These are phyloP conservation scores for Paedocypris sp. DNA, from an alignment of 2,113 vertebrate genomes.

Conservation along the genomic window DNA sequence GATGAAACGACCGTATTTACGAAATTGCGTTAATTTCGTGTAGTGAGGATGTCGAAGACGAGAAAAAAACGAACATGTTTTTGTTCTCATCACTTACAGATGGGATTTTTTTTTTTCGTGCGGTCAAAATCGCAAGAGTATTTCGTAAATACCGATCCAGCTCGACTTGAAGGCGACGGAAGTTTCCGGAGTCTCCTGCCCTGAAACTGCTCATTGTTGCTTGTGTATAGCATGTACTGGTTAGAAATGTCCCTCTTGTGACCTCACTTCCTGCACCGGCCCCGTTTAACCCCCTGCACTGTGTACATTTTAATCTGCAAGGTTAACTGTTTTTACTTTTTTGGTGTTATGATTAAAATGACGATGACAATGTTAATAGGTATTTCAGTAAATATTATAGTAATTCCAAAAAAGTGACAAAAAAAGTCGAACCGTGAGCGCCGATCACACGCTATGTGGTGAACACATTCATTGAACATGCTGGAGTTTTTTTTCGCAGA, in stretches of 20 bases:
- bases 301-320: constrained; percentile 68
- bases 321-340: constrained; percentile 63
- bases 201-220: constrained; percentile 52
- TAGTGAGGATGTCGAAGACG: no score
- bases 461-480: constrained; percentile 60
- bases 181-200: constrained; percentile 42
- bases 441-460: constrained; percentile 48
- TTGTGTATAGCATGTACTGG: constrained; percentile 75
- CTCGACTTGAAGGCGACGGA: constrained; percentile 8
- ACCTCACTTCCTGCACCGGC: constrained; percentile 43
- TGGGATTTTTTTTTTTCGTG: no score
- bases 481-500: no score
- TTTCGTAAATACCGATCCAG: neutral
- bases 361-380: constrained; percentile 59
- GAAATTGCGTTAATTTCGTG: neutral
- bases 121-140: neutral
- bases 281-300: constrained; percentile 41
- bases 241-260: constrained; percentile 69
- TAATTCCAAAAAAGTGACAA: constrained; percentile 59
- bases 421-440: constrained; percentile 40
- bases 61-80: no score
- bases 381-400: constrained; percentile 52
- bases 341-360: constrained; percentile 60
- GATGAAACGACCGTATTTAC: constrained; percentile 28
- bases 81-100: no score